These are phyloP conservation scores for Microtus californicus DNA, from an alignment of 2,797 vertebrate species.

Conservation along the genomic window DNA sequence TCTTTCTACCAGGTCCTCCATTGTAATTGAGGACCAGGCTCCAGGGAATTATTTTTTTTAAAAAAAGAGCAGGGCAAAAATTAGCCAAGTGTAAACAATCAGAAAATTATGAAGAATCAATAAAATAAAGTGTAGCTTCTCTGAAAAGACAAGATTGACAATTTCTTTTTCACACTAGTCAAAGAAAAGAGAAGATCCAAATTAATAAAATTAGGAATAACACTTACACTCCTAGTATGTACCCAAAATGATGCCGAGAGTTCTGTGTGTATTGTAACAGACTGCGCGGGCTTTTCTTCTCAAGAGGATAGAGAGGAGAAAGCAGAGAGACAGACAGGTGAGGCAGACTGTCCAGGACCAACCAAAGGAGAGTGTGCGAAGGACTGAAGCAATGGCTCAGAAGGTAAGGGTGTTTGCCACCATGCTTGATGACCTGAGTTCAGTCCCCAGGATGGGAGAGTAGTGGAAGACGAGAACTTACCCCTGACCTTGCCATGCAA, in stretches of 20 bases:
- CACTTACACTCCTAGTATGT: neutral
- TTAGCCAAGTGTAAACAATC: neutral
- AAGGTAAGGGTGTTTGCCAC: neutral
- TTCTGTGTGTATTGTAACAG: neutral
- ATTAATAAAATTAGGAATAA: neutral
- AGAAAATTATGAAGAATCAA: neutral
- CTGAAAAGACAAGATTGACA: neutral
- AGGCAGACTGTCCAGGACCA: neutral
- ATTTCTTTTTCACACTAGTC: neutral
- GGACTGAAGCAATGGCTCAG: neutral
- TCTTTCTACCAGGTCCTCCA: too few species aligned
- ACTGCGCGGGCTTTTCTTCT: neutral
- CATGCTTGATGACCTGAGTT: neutral
- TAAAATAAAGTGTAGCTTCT: neutral
- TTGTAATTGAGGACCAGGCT: too few species aligned
- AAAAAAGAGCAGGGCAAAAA: neutral
- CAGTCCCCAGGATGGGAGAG: neutral
- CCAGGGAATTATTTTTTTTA: neutral
- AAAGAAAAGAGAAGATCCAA: neutral
- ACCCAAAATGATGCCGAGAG: neutral
- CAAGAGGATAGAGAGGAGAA: neutral
- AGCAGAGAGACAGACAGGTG: conserved; percentile 1
- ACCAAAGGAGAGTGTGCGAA: neutral
- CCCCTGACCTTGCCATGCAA: neutral
- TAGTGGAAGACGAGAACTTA: too few species aligned